Evolutionary conservation across 2,113 vertebrate genomes (phyloP), one percentile per base, ranked within the genome.

Genomic region (Procavia capensis): DNA sequence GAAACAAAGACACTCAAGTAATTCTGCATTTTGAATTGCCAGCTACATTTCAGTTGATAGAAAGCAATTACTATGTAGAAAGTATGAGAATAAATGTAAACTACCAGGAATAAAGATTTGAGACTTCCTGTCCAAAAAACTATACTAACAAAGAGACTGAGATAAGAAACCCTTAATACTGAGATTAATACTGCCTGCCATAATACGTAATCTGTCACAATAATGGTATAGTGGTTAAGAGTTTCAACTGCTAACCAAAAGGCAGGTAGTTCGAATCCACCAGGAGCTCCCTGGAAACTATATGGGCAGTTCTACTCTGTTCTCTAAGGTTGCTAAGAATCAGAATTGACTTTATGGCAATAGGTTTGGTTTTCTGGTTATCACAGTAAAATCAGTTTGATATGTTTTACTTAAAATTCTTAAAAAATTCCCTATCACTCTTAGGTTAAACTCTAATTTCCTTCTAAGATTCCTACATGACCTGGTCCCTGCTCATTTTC

Each of bases 321-420:
- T n/a, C n/a, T n/a, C n/a, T n/a, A n/a, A n/a, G n/a, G n/a, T n/a
- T n/a, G n/a, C n/a, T n/a, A n/a, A n/a, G n/a, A n/a, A n/a, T n/a
- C n/a, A n/a, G n/a, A n/a, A n/a, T n/a, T n/a, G n/a, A n/a, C n/a
- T n/a, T n/a, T n/a, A n/a, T n/a, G n/a, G n/a, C n/a, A n/a, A n/a
- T n/a, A n/a, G n/a, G n/a, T n/a, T n/a, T n/a, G n/a, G n/a, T n/a
- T n/a, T n/a, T n/a, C n/a, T n/a, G n/a, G n/a, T n/a, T n/a, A n/a
- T n/a, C n/a, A 76, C 85, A 91, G 82, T 78, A 27, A 91, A 91
- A 95, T 78, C 45, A 66, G 39, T 91, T 72, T 86, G 39, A 89
- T 16, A 41, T 5, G 88, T n/a, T 45, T 72, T 68, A 47, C 41
- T 92, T 85, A 96, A 88, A 90, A 85, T 94, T 94, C 72, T 85